Conservation (phyloP, 2,888 invertebrate species). For the Drosophila phalerata region DNA sequence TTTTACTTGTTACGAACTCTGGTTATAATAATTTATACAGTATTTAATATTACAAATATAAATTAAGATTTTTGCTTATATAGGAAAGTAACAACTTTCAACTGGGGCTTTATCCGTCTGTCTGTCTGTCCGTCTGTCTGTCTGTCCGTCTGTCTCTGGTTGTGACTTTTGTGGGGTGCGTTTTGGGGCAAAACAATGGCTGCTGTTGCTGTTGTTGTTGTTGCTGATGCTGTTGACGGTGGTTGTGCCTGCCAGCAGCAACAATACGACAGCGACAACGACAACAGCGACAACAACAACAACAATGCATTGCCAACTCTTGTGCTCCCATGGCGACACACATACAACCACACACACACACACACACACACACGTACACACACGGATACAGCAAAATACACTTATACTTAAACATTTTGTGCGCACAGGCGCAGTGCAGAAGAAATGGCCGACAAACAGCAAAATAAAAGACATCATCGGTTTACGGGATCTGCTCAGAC, state of each 20-base stretch:
- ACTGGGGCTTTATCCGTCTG: slow-evolving; percentile 30
- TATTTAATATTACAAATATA: too few relatives aligned
- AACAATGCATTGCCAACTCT: slow-evolving; percentile 59
- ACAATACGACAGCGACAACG: slow-evolving; percentile 31
- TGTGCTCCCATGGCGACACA: slow-evolving; percentile 70
- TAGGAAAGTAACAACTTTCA: slow-evolving; percentile 10
- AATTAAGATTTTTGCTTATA: too few relatives aligned
- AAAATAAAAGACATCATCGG: slow-evolving; percentile 56
- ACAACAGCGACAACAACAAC: slow-evolving; percentile 31
- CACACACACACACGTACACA: slow-evolving; percentile 17
- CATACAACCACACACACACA: slow-evolving; percentile 15
- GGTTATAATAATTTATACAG: too few relatives aligned
- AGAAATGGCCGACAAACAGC: slow-evolving; percentile 73
- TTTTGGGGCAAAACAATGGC: slow-evolving; percentile 75
- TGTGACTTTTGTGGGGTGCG: slow-evolving; percentile 26
- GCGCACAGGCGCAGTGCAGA: slow-evolving; percentile 77
- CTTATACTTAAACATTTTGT: slow-evolving; percentile 45
- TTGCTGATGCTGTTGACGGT: slow-evolving; percentile 62
- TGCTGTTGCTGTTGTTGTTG: slow-evolving; percentile 34
- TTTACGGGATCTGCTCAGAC: slow-evolving; percentile 32
- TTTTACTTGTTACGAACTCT: too few relatives aligned
- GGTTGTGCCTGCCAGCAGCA: slow-evolving; percentile 60
- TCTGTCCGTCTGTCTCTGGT: not conserved
- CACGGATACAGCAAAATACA: slow-evolving; percentile 36
- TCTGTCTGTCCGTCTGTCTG: not conserved